These are phyloP conservation scores for Drosophila phalerata DNA, from an alignment of 2,888 invertebrate genomes.

Conservation along the genomic window DNA sequence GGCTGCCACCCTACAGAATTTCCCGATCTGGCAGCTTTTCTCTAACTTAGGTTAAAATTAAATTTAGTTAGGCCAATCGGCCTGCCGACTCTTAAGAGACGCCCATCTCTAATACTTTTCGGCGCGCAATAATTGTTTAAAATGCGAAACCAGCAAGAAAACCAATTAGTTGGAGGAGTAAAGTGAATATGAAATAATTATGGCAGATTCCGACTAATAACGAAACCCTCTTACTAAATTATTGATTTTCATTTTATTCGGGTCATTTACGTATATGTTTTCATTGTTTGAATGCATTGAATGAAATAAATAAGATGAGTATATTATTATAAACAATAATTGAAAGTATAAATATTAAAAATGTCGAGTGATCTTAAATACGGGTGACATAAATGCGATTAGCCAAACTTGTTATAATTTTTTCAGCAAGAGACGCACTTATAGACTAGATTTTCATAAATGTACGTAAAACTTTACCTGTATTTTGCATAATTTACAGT, in stretches of 20 bases:
- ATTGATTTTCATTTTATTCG: slow-evolving; percentile 45
- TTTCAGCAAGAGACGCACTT: slow-evolving; percentile 36
- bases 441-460: slow-evolving; percentile 35
- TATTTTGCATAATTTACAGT: slow-evolving; percentile 61
- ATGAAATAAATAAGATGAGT: slow-evolving; percentile 35
- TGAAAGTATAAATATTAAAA: slow-evolving; percentile 52
- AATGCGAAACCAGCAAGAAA: not conserved
- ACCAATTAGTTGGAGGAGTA: not conserved
- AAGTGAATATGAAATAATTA: not conserved
- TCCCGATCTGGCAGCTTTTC: no score
- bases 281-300: slow-evolving; percentile 25
- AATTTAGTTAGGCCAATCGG: no score
- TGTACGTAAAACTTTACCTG: slow-evolving; percentile 68
- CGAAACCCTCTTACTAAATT: slow-evolving; percentile 31
- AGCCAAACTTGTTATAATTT: slow-evolving; percentile 31
- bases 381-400: slow-evolving; percentile 39
- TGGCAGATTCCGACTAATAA: slow-evolving; percentile 20
- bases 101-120: slow-evolving; percentile 13
- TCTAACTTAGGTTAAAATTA: no score
- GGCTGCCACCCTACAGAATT: no score
- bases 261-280: slow-evolving; percentile 11
- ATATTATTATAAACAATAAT: slow-evolving; percentile 51
- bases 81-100: no score
- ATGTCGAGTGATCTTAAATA: slow-evolving; percentile 49
- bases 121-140: not conserved